Conservation (phyloP, 2,113 vertebrate genomes). For the Lathamus discolor region DNA sequence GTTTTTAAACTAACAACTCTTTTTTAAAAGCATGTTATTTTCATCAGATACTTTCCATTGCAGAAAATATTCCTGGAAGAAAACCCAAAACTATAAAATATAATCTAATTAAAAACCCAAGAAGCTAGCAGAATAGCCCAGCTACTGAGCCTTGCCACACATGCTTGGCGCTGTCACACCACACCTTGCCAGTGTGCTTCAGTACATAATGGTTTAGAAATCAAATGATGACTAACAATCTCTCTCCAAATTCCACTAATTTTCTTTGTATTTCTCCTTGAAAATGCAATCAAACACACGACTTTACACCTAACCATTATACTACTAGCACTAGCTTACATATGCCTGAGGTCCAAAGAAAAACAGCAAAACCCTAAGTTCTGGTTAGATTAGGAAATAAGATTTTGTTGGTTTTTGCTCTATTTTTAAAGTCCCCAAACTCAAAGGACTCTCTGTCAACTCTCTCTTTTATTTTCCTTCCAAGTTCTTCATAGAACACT, state of each 20-base stretch:
- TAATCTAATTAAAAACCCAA: background rate
- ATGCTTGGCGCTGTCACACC: background rate
- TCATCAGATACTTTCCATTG: background rate
- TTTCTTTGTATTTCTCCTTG: background rate
- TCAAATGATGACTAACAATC: background rate
- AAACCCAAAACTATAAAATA: background rate
- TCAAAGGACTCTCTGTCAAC: slow-evolving; percentile 45
- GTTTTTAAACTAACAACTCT: background rate
- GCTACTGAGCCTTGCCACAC: background rate
- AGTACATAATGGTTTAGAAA: background rate
- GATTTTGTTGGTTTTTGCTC: background rate
- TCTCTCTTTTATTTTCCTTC: slow-evolving; percentile 20
- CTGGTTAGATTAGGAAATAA: background rate
- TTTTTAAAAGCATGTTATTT: background rate
- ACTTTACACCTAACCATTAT: background rate
- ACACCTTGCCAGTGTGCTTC: background rate
- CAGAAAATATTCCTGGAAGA: background rate
- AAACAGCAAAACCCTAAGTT: background rate
- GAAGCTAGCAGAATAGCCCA: background rate
- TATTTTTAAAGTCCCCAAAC: slow-evolving; percentile 3
- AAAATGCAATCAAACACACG: background rate
- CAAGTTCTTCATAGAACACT: slow-evolving; percentile 30
- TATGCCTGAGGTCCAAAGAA: background rate
- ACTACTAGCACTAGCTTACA: background rate
- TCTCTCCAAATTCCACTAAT: background rate